Evolutionary conservation across 2,797 vertebrate species (phyloP).

Genomic region (Emydoidea blandingii): DNA sequence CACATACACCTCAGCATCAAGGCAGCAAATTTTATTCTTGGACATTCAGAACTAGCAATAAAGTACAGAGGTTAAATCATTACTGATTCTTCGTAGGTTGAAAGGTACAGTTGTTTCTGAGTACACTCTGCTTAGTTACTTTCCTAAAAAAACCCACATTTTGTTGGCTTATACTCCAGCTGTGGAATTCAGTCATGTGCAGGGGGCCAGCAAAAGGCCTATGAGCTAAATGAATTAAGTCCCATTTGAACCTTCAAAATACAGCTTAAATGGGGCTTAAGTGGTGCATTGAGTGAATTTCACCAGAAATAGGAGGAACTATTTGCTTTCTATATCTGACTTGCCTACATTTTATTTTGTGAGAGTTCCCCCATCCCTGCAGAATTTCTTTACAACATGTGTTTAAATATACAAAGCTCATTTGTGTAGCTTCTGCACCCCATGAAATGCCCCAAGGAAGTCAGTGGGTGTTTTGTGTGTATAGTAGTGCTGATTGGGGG

Average conservation of each 20-base stretch:
- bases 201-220: not conserved
- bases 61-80: not conserved
- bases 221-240: not conserved
- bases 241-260: not conserved
- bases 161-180: not conserved
- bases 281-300: not conserved
- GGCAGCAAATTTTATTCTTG: not conserved
- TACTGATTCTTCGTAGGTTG: not conserved
- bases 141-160: not conserved
- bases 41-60: not conserved
- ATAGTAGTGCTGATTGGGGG: not conserved
- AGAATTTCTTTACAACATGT: not conserved
- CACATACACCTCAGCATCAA: fast-evolving
- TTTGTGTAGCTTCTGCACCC: not conserved
- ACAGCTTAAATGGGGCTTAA: not conserved
- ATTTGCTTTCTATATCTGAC: not conserved
- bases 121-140: not conserved
- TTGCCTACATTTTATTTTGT: not conserved
- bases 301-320: not conserved
- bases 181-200: not conserved
- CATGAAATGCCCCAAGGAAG: not conserved
- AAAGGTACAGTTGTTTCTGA: not conserved
- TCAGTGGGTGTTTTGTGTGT: not conserved
- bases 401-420: fast-evolving
- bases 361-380: not conserved